Conservation (phyloP, 2,888 invertebrate genomes). For the Theretra japonica region DNA sequence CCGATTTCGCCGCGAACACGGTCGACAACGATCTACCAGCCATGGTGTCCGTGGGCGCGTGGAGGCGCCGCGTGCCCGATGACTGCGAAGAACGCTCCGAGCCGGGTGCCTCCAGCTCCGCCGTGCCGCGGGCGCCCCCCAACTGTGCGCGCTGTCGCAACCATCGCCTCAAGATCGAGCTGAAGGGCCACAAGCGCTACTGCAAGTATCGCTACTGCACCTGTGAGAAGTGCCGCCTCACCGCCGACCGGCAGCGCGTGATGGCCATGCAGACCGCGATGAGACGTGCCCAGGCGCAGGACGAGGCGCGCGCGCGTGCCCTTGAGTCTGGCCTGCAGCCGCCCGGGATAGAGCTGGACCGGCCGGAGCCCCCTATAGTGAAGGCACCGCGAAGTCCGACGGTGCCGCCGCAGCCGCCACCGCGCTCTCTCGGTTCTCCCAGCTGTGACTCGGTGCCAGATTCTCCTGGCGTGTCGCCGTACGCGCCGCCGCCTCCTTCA, state of each 20-base stretch:
- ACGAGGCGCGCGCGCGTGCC: conserved; percentile 87
- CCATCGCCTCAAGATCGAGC: conserved; percentile 93
- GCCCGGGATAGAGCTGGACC: conserved; percentile 74
- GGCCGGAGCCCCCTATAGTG: conserved; percentile 76
- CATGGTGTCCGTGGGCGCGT: conserved; percentile 80
- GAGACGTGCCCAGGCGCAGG: conserved; percentile 93
- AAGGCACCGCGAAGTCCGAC: conserved; percentile 75
- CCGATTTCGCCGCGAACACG: conserved; percentile 69
- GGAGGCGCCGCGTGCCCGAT: conserved; percentile 79
- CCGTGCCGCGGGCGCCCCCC: conserved; percentile 91
- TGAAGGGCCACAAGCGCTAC: conserved; percentile 96
- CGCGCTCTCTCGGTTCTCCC: conserved; percentile 70
- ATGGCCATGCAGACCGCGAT: conserved; percentile 96
- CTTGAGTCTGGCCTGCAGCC: conserved; percentile 71
- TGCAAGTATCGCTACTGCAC: conserved; percentile 93
- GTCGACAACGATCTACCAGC: conserved; percentile 56
- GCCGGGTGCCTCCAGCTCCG: conserved; percentile 82
- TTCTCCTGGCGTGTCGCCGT: conserved; percentile 75
- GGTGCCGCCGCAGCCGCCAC: conserved; percentile 64
- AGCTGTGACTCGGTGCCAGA: conserved; percentile 76
- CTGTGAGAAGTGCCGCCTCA: conserved; percentile 94
- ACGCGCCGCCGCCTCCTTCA: conserved; percentile 79
- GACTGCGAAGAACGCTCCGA: conserved; percentile 80
- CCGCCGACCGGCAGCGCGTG: conserved; percentile 93
- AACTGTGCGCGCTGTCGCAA: conserved; percentile 97